These are phyloP conservation scores for Heliconius cydno DNA, from an alignment of 2,888 invertebrate species.

Conservation along the genomic window DNA sequence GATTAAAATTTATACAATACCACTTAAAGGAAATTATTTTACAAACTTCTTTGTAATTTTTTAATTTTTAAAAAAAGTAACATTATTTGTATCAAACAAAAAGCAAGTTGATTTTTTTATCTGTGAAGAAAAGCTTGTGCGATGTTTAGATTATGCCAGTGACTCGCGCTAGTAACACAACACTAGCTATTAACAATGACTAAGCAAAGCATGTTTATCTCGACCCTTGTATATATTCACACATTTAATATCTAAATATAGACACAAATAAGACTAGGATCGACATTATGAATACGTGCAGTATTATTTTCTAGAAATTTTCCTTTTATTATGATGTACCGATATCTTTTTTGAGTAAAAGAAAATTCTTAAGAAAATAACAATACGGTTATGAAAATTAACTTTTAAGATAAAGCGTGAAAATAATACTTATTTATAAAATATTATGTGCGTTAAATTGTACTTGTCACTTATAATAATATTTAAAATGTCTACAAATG, in stretches of 20 bases:
- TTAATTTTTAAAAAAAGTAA: not conserved
- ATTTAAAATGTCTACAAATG: slow-evolving; percentile 4
- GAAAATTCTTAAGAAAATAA: slow-evolving; percentile 16
- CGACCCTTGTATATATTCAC: slow-evolving; percentile 46
- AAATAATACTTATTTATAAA: slow-evolving; percentile 37
- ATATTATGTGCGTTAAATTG: slow-evolving; percentile 42
- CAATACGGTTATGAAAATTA: slow-evolving; percentile 24
- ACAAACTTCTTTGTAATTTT: not conserved
- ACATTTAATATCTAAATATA: slow-evolving; percentile 44
- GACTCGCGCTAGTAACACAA: slow-evolving; percentile 35
- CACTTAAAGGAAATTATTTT: not conserved
- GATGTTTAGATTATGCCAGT: slow-evolving; percentile 29
- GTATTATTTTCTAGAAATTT: slow-evolving; percentile 12
- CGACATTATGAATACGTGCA: slow-evolving; percentile 36
- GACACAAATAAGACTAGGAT: slow-evolving; percentile 49
- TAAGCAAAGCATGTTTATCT: slow-evolving; percentile 51
- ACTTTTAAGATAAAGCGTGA: slow-evolving; percentile 18
- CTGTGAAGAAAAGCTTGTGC: slow-evolving; percentile 25
- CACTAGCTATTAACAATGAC: slow-evolving; percentile 39
- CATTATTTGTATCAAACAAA: slow-evolving; percentile 36
- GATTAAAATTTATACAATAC: not conserved
- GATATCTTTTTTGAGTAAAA: slow-evolving; percentile 8
- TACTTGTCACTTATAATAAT: slow-evolving; percentile 38
- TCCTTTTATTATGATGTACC: slow-evolving; percentile 20
- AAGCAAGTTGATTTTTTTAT: slow-evolving; percentile 51